Evolutionary conservation across 1,140 invertebrate species (phyloP).

Genomic region (Hormaphis cornu): DNA sequence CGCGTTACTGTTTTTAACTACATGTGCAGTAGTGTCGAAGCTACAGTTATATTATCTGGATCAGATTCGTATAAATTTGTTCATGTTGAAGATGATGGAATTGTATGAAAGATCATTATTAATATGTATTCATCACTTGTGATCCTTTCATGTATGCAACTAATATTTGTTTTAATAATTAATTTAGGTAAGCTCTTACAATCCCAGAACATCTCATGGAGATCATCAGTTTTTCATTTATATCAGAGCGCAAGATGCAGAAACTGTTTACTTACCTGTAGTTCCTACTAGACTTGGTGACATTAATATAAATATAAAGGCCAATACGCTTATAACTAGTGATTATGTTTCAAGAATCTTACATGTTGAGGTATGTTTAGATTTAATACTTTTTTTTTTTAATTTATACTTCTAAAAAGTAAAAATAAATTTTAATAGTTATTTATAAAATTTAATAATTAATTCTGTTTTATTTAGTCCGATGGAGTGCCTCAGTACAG

Average conservation of each 20-base stretch:
- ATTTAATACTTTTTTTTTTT: no score
- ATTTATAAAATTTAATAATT: background rate
- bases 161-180: constrained; percentile 17
- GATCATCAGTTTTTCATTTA: constrained; percentile 91
- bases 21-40: constrained; percentile 70
- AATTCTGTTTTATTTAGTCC: constrained; percentile 48
- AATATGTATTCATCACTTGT: background rate
- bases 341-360: constrained; percentile 64
- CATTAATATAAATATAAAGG: constrained; percentile 70
- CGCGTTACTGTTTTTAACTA: constrained; percentile 91
- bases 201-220: constrained; percentile 75
- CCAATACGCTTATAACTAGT: constrained; percentile 72
- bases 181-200: constrained; percentile 57
- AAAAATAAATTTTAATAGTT: background rate
- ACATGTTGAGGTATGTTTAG: constrained; percentile 57
- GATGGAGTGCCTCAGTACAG: constrained; percentile 85
- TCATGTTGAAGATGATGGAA: constrained; percentile 82
- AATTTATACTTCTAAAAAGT: background rate
- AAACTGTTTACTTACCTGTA: constrained; percentile 79
- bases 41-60: constrained; percentile 73
- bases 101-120: constrained; percentile 50
- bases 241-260: constrained; percentile 66
- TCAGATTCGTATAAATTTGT: constrained; percentile 87
- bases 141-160: background rate
- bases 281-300: constrained; percentile 72